These are phyloP conservation scores for Zosterops japonicus DNA, from an alignment of 2,113 vertebrate genomes.

Conservation along the genomic window DNA sequence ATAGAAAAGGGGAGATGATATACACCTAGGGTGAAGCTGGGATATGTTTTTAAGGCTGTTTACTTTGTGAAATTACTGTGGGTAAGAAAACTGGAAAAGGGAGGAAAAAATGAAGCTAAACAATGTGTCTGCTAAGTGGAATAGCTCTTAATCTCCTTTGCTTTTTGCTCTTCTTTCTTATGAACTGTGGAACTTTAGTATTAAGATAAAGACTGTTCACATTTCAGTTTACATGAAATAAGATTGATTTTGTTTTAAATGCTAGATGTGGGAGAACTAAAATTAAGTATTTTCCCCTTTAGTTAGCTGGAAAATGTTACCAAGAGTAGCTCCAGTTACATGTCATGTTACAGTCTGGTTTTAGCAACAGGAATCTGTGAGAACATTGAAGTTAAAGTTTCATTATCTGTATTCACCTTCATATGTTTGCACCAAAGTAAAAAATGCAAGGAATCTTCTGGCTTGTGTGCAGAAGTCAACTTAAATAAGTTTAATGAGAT, in stretches of 20 bases:
- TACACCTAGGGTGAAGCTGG: not conserved
- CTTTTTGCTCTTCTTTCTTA: not conserved
- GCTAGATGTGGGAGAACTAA: not conserved
- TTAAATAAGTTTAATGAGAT: constrained; percentile 36
- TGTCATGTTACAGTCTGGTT: not conserved
- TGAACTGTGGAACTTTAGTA: not conserved
- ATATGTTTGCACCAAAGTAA: constrained; percentile 14
- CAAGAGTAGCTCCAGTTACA: not conserved
- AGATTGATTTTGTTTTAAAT: constrained; percentile 24
- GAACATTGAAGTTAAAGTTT: not conserved
- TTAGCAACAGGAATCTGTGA: not conserved
- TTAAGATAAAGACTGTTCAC: not conserved
- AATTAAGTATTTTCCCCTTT: not conserved
- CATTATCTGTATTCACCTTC: constrained; percentile 37
- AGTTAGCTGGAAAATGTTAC: not conserved
- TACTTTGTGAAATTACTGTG: not conserved
- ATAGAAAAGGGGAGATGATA: not conserved
- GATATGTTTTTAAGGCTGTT: not conserved
- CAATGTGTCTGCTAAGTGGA: not conserved
- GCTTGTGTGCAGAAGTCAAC: not conserved
- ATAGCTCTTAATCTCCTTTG: not conserved
- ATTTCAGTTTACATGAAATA: constrained; percentile 1
- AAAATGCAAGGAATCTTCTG: constrained; percentile 71
- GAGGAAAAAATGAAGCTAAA: not conserved
- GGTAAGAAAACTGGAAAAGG: not conserved